Base-by-base conservation (phyloP, 2,113 vertebrate genomes). In the Himantopus leucocephalus region DNA sequence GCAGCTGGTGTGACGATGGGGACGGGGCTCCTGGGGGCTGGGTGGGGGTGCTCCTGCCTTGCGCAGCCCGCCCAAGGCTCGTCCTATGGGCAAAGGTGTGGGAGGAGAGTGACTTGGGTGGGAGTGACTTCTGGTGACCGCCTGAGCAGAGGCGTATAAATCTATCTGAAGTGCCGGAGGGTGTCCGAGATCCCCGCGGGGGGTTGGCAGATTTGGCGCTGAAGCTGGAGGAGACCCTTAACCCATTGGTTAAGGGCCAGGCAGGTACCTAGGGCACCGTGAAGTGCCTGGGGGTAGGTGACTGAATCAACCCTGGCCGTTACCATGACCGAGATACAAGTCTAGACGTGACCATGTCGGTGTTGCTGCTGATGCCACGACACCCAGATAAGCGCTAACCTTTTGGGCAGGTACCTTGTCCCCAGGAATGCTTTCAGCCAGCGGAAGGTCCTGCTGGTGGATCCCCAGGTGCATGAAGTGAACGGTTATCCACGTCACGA, bases 1-100 rank as follows among this genome's bases (percentile, higher is more conserved):
- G 59, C 88, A 82, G 37, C 66, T 0, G 0, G 41, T 1, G 8
- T 66, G 73, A 14, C 8, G 16, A 0, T 3, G 5, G 39, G 53
- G 47, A 30, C 3, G 1, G 43, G 20, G 26, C 34, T 88, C 27
- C 64, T 50, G 56, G 37, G 39, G 50, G 52, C 72, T 92, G 88
- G 4, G 14, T 32, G 4, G 9, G 20, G 23, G 8, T 34, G 55
- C n/a, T 75, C 43, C 80, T 92, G 48, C 83, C 71, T 45, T 27
- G 75, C 52, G 56, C 59, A 77, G 23, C 59, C 50, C 64, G 45
- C 63, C 73, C 35, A 23, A 15, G 67, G 67, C 48, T 86, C 32
- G 50, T 72, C 59, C 47, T 47, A 0, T 0, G 2, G 58, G 53
- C 29, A 14, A 2, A 58, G n/a, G 12, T 53, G 20, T 50, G 70